A percentile compares a stretch with the other conserved stretches of the same genome.
Evolutionary conservation across 2,888 invertebrate species (phyloP).

Genomic region (Plebejus melissa): DNA sequence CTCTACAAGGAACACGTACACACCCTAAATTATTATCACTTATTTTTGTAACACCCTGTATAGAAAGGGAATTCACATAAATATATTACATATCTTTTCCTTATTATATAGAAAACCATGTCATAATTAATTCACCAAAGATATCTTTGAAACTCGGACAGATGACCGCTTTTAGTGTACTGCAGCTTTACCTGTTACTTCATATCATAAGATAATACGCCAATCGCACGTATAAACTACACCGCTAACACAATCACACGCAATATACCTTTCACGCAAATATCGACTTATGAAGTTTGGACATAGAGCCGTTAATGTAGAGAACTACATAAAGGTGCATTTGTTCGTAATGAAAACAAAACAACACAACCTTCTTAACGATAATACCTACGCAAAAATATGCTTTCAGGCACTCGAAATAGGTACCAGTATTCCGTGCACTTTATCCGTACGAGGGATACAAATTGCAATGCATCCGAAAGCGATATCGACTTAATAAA

Average conservation of each 20-base stretch:
- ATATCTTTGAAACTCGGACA: conserved; percentile 41
- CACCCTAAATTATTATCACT: too few species aligned
- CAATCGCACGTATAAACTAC: conserved; percentile 40
- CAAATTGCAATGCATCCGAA: conserved; percentile 21
- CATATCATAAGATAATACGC: conserved; percentile 39
- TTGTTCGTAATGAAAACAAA: conserved; percentile 1
- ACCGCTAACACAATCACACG: conserved; percentile 2
- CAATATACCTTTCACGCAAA: conserved; percentile 15
- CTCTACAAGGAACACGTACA: too few species aligned
- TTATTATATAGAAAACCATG: neutral
- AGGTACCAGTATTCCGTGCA: neutral
- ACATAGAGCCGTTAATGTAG: conserved; percentile 4
- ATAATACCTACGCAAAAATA: neutral
- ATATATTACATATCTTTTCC: neutral
- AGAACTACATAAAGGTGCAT: conserved; percentile 1
- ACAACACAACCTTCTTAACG: neutral
- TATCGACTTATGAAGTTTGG: neutral
- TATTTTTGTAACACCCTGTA: too few species aligned
- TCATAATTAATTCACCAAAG: neutral
- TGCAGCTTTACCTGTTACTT: conserved; percentile 33
- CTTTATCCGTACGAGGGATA: neutral
- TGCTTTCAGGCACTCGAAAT: neutral
- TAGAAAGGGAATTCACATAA: neutral
- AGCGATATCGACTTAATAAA: conserved; percentile 38
- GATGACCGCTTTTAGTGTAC: conserved; percentile 55